Evolutionary conservation across 2,888 invertebrate species (phyloP).

Genomic region (Exephanes ischioxanthus): DNA sequence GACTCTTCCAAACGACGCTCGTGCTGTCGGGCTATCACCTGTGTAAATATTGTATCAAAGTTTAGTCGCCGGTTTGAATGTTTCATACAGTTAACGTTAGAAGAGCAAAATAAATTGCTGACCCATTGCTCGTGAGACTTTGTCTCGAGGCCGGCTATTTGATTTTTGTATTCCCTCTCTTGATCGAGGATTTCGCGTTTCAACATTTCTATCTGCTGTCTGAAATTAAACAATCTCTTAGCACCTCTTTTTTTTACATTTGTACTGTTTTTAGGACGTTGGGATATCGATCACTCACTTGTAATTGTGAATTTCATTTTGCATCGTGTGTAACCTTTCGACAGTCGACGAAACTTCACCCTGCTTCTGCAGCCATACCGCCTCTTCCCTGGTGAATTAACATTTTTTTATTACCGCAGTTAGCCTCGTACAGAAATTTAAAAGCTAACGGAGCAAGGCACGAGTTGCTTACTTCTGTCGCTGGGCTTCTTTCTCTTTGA

Average conservation of each 20-base stretch:
- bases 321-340: constrained; percentile 91
- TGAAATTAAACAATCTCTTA: constrained; percentile 76
- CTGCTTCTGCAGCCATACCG: constrained; percentile 92
- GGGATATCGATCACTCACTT: constrained; percentile 87
- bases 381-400: constrained; percentile 89
- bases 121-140: constrained; percentile 95
- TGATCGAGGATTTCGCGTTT: constrained; percentile 95
- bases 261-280: constrained; percentile 12
- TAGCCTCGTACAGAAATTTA: constrained; percentile 24
- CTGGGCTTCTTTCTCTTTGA: constrained; percentile 95
- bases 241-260: background rate
- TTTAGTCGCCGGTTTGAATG: constrained; percentile 23
- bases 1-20: constrained; percentile 94
- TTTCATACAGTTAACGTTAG: background rate
- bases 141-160: constrained; percentile 92
- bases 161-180: constrained; percentile 89
- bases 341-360: constrained; percentile 93
- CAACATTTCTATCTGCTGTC: constrained; percentile 89
- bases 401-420: background rate
- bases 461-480: constrained; percentile 91
- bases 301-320: constrained; percentile 92
- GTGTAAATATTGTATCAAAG: constrained; percentile 67
- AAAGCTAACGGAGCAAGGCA: background rate
- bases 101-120: constrained; percentile 56
- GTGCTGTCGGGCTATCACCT: constrained; percentile 92